Conservation (phyloP, 2,113 vertebrate species). For the Chlamydotis undulata region DNA sequence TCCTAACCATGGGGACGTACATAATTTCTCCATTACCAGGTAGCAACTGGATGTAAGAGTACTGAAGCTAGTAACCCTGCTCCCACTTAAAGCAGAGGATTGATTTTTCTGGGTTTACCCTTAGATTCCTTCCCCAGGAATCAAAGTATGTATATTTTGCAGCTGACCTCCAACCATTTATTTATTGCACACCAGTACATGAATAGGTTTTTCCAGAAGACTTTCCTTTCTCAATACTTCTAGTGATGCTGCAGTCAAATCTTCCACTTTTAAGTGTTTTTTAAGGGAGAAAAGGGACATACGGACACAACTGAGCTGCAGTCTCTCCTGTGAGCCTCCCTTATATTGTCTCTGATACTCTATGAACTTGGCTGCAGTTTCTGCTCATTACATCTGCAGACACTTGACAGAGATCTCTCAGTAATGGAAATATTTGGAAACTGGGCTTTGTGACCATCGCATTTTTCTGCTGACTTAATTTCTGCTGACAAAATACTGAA, state of each 20-base stretch:
- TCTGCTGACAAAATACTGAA: conserved; percentile 17
- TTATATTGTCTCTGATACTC: neutral
- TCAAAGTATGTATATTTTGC: neutral
- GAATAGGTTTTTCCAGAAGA: neutral
- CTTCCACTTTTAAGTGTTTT: neutral
- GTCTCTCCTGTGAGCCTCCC: neutral
- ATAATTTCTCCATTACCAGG: neutral
- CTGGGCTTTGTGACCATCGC: neutral
- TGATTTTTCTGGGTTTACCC: neutral
- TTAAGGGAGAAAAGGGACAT: neutral
- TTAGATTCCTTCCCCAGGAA: neutral
- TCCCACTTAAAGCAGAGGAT: neutral
- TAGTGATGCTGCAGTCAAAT: neutral
- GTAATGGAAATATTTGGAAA: conserved; percentile 13
- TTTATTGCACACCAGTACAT: neutral
- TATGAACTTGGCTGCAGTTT: neutral
- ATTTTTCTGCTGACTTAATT: conserved; percentile 22
- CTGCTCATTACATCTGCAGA: neutral
- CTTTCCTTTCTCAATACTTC: neutral
- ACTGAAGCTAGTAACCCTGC: neutral
- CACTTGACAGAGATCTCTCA: conserved; percentile 1
- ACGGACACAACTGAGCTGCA: neutral
- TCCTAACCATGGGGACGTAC: neutral
- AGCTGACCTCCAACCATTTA: neutral
- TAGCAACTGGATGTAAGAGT: neutral